phyloP scores from a whole-genome alignment of 2,888 invertebrate species.

The Cryptus viduatorius region DNA sequence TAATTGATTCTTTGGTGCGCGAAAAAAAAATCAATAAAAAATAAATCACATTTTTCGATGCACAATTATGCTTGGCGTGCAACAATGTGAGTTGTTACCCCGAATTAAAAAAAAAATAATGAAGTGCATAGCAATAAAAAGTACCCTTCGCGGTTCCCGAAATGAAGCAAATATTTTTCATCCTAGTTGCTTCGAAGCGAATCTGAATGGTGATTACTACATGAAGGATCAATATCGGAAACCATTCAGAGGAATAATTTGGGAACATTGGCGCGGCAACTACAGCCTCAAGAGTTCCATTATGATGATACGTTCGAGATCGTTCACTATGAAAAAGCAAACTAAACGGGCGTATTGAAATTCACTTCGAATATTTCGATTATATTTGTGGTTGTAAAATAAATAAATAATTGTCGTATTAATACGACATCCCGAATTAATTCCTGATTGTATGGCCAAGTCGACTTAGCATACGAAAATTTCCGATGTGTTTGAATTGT shows the following conservation, averaged over 20 bases:
- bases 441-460: too few species aligned
- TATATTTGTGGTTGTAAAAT: too few species aligned
- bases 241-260: slow-evolving; percentile 86
- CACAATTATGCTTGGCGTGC: not conserved
- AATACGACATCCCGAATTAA: too few species aligned
- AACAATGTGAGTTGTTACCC: too few species aligned
- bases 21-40: not conserved
- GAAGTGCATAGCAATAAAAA: too few species aligned
- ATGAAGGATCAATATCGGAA: slow-evolving; percentile 85
- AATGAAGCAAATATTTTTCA: not conserved
- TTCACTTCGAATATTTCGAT: too few species aligned
- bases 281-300: slow-evolving; percentile 86
- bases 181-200: slow-evolving; percentile 87
- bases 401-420: too few species aligned
- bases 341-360: not conserved
- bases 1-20: not conserved
- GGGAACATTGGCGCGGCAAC: slow-evolving; percentile 88
- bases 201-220: slow-evolving; percentile 87
- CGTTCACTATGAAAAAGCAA: not conserved
- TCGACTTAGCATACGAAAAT: too few species aligned
- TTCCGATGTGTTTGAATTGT: too few species aligned
- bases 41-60: not conserved
- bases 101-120: too few species aligned
- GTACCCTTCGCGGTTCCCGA: too few species aligned
- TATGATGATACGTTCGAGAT: slow-evolving; percentile 85